These are phyloP conservation scores for Diabrotica undecimpunctata DNA, from an alignment of 1,140 invertebrate genomes.

Conservation along the genomic window DNA sequence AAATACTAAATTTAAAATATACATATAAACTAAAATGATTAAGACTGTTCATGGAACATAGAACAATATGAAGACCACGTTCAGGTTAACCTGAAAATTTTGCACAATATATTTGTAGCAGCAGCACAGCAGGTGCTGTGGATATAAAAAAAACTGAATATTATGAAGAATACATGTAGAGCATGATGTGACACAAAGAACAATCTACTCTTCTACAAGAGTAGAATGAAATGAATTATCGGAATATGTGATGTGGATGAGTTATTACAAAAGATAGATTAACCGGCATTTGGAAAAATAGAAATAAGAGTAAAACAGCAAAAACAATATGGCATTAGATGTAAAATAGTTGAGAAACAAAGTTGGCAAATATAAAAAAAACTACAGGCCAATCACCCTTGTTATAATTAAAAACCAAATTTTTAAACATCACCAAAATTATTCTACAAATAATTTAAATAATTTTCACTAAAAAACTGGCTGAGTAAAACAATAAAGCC, in stretches of 20 bases:
- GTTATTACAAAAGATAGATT: no score
- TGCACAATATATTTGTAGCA: neutral
- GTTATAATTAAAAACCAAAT: neutral
- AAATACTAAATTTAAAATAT: neutral
- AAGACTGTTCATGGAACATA: neutral
- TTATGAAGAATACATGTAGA: no score
- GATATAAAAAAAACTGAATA: no score
- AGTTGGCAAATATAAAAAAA: neutral
- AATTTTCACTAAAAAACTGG: neutral
- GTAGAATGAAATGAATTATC: no score
- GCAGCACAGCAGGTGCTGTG: no score
- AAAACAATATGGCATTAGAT: slow-evolving; percentile 13
- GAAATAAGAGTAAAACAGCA: slow-evolving; percentile 18
- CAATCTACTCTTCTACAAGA: no score
- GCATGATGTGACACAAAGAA: no score
- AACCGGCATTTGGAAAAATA: neutral
- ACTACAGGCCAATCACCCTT: neutral
- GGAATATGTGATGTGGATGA: no score
- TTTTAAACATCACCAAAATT: no score
- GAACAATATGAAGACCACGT: neutral
- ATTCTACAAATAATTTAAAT: no score
- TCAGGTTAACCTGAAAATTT: slow-evolving; percentile 21
- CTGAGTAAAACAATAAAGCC: slow-evolving; percentile 11
- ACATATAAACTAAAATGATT: neutral
- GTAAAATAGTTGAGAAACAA: neutral